A percentile compares a stretch with the other conserved stretches of the same genome.
Evolutionary conservation across 2,797 vertebrate species (phyloP).

Genomic region (Danio albolineatus): DNA sequence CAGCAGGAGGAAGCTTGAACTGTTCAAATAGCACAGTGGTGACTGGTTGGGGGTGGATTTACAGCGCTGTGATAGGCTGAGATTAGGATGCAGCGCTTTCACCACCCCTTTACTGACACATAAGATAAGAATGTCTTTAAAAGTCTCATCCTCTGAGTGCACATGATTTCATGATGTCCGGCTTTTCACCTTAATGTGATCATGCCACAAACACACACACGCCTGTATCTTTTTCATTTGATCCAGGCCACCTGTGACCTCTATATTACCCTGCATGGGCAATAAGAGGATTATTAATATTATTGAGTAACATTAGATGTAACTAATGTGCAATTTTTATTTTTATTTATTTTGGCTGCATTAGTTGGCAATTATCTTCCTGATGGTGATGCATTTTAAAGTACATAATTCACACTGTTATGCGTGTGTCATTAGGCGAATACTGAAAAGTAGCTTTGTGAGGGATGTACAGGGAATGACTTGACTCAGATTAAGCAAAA

Average conservation of each 20-base stretch:
- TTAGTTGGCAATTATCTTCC: too few relatives aligned
- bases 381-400: not conserved
- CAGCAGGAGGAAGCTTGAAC: constrained; percentile 31
- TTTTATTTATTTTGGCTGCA: not conserved
- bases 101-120: not conserved
- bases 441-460: not conserved
- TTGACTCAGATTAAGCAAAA: constrained; percentile 36
- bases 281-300: not conserved
- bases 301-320: not conserved
- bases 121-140: constrained; percentile 3
- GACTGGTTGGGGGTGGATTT: constrained; percentile 44
- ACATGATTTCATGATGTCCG: constrained; percentile 18
- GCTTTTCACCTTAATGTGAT: constrained; percentile 14
- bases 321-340: not conserved
- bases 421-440: not conserved
- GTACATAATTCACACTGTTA: not conserved
- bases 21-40: constrained; percentile 40
- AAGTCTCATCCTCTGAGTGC: constrained; percentile 5
- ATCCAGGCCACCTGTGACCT: not conserved
- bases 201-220: constrained; percentile 1
- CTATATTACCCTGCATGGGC: not conserved
- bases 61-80: constrained; percentile 20
- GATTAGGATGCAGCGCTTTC: constrained; percentile 6
- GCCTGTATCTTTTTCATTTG: not conserved
- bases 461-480: constrained; percentile 1